A percentile compares a stretch with the other conserved stretches of the same genome.
Conservation (phyloP, 2,888 invertebrate species). For the Lasius fuliginosus region DNA sequence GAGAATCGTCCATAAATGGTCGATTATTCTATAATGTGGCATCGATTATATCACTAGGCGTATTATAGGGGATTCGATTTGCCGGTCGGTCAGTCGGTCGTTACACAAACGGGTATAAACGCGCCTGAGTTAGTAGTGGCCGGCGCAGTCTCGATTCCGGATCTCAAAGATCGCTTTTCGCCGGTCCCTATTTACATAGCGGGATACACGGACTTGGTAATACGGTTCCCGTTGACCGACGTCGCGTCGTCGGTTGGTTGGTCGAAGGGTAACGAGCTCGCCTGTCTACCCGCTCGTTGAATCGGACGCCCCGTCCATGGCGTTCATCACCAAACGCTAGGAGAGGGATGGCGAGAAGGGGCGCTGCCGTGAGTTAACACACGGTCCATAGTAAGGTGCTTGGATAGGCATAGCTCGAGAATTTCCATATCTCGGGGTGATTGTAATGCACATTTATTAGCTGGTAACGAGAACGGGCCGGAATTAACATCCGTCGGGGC, state of each 20-base stretch:
- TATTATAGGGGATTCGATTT: conserved; percentile 23
- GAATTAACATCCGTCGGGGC: conserved; percentile 77
- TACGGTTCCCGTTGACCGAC: conserved; percentile 73
- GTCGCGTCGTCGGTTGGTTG: conserved; percentile 55
- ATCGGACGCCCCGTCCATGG: conserved; percentile 61
- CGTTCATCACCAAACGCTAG: conserved; percentile 50
- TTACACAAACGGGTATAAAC: conserved; percentile 40
- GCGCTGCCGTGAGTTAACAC: conserved; percentile 59
- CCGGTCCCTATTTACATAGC: conserved; percentile 84
- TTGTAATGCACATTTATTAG: conserved; percentile 84
- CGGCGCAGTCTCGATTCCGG: conserved; percentile 68
- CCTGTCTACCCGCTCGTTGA: conserved; percentile 55
- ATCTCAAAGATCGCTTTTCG: conserved; percentile 85
- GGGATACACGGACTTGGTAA: conserved; percentile 82
- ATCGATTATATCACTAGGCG: conserved; percentile 27
- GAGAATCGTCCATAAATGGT: background rate
- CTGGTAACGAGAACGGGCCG: conserved; percentile 72
- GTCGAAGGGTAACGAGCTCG: conserved; percentile 64
- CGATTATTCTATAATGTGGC: conserved; percentile 27
- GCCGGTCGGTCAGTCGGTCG: conserved; percentile 18
- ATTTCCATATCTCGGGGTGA: conserved; percentile 84
- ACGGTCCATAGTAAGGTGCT: conserved; percentile 66
- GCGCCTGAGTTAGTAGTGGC: conserved; percentile 16
- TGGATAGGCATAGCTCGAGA: conserved; percentile 74
- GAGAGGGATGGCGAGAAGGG: conserved; percentile 26